Conservation (phyloP, 2,113 vertebrate genomes). For the Chinchilla lanigera region DNA sequence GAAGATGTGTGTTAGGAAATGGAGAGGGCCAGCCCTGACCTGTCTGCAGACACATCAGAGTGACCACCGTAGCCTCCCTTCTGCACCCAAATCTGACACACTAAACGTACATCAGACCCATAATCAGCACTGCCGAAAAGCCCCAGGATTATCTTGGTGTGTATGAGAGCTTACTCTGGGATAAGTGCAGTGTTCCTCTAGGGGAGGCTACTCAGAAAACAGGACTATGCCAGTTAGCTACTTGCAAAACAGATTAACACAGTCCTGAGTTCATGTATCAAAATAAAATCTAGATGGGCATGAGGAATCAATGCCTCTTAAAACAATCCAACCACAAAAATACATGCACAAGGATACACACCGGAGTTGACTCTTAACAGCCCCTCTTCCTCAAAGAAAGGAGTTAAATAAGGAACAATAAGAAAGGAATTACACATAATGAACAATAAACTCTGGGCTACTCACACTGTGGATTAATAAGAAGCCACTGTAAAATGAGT, state of each 20-base stretch:
- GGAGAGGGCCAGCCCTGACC: not conserved
- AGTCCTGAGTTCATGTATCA: not conserved
- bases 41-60: not conserved
- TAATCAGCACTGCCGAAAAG: not conserved
- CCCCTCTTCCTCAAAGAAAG: not conserved
- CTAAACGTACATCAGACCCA: not conserved
- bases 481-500: not conserved
- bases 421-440: not conserved
- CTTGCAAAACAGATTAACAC: not conserved
- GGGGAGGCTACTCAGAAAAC: not conserved
- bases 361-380: not conserved
- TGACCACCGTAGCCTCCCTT: not conserved
- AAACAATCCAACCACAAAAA: not conserved
- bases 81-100: not conserved
- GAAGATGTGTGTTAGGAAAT: not conserved
- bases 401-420: not conserved
- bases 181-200: not conserved
- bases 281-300: not conserved
- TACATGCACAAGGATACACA: not conserved
- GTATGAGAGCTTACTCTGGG: not conserved
- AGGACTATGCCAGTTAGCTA: not conserved
- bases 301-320: not conserved
- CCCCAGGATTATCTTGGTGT: not conserved
- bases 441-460: not conserved
- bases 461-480: not conserved